Conservation (phyloP, 1,140 invertebrate species). For the Plectus sambesii region DNA sequence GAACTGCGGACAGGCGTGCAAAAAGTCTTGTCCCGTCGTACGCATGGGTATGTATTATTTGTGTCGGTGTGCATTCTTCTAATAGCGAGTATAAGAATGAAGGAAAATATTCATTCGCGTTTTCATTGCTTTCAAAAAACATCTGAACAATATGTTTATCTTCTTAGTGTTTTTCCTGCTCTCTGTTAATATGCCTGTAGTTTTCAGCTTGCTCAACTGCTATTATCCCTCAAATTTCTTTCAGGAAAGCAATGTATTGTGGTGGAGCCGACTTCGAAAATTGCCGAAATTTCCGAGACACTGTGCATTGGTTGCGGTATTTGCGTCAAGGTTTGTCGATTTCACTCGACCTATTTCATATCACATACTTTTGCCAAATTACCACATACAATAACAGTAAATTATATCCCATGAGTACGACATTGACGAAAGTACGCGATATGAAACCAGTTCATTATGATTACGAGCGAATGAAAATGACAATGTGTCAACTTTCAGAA, state of each 20-base stretch:
- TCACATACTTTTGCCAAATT: neutral
- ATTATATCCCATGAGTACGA: neutral
- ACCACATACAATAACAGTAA: neutral
- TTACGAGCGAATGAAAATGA: too few relatives aligned
- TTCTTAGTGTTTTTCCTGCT: too few relatives aligned
- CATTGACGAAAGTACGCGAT: neutral
- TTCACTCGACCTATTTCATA: conserved; percentile 8
- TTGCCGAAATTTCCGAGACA: conserved; percentile 93
- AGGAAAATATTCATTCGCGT: neutral
- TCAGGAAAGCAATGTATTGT: conserved; percentile 87
- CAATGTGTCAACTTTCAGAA: too few relatives aligned
- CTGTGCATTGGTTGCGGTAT: conserved; percentile 99
- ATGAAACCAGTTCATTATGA: neutral
- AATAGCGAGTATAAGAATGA: conserved; percentile 3
- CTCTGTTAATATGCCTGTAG: neutral
- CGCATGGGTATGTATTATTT: conserved; percentile 63
- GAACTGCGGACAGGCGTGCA: conserved; percentile 95
- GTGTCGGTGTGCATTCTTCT: neutral
- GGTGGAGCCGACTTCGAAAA: conserved; percentile 90
- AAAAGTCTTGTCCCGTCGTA: conserved; percentile 94
- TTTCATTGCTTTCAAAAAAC: too few relatives aligned
- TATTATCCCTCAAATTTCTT: conserved; percentile 29
- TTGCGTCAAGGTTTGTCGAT: conserved; percentile 59
- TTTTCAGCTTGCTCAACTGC: neutral
- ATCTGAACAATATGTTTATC: too few relatives aligned